Base-by-base conservation (phyloP, 2,113 vertebrate genomes). In the Gopherus evgoodei region DNA sequence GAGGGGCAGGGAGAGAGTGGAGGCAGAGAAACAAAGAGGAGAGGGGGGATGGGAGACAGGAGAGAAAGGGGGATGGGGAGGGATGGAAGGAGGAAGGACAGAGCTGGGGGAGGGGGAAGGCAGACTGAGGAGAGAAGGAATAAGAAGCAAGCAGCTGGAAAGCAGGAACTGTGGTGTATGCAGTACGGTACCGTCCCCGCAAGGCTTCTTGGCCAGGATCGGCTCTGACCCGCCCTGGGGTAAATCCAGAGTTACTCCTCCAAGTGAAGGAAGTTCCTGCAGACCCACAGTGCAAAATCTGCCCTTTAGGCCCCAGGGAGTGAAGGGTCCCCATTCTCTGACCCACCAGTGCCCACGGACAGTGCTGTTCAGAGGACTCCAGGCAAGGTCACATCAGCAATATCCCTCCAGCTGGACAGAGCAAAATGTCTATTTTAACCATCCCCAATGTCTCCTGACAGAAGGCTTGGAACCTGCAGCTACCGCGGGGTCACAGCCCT, bases 1-100 rank as follows among this genome's bases (percentile, higher is more conserved):
- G 85, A 59, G 19, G 24, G 54, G 83, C 38, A 38, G 69, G 78
- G 49, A 75, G 62, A 59, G 81, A 59, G 89, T 56, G 57, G 84
- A 72, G 87, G 76, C 88, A 57, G 75, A 42, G 76, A 79, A 81
- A 90, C 88, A 57, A 89, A 49, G 86, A 38, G 44, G 78, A 49
- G 56, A 35, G 50, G 25, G 75, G 38, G 59, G 87, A 79, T 50
- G 65, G 53, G 57, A 21, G 16, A 25, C 50, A 42, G 54, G 82
- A 25, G 44, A 75, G 87, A 5, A 21, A 44, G 83, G 95, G 93
- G 92, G 86, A 93, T 93, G 87, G 17, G 14, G 59, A 75, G 81
- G 79, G 21, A 62, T 69, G 53, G 25, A 56, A 65, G 69, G 90
- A 89, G 93, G 76, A 76, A 22, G 84, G 83, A 1, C 47, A 91